Evolutionary conservation across 1,140 invertebrate species (phyloP), one percentile per base, ranked within the genome.

Genomic region (Trichonephila clavipes): DNA sequence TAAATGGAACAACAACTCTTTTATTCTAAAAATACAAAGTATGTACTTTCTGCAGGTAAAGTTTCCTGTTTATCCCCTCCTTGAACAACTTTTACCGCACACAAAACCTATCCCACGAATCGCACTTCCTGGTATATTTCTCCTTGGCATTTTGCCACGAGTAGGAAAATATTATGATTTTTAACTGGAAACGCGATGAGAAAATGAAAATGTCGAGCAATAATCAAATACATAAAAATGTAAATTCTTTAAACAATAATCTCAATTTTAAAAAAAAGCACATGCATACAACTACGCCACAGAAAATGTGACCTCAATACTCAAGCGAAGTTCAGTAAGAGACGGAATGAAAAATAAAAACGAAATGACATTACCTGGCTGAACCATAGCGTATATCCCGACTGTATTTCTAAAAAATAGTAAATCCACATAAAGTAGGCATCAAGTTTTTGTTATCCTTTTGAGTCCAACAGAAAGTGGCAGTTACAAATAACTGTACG

Each of bases 381-480:
- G 90, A 92, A 92, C 90, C 90, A 92, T 92, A 92, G 77, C 81
- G 90, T 82, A 92, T 24, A 51, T 85, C 90, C 89, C 69, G 16
- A 59, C n/a, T 82, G 62, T 61, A 85, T 59, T 59, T 82, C 16
- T 90, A 24, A 61, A 16, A 7, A 34, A 51, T 44, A 64, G 34
- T 66, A 28, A 69, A 62, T 92, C 90, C 90, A 85, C 90, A 92
- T 92, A 83, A 51, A 44, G 81, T 92, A 62, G 19, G 14, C 81
- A 66, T 12, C 21, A 64, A 83, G 24, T 66, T 19, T 64, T 24
- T 85, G 24, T 44, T 66, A 58, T 85, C 62, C 58, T 62, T 44
- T 28, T 24, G 40, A 34, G 34, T 62, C n/a, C 89, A 40, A 62
- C 72, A 40, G 69, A 51, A 34, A 90, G 21, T 3, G 51, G 51